Evolutionary conservation across 1,140 invertebrate genomes (phyloP).

Genomic region (Leptopilina clavipes): DNA sequence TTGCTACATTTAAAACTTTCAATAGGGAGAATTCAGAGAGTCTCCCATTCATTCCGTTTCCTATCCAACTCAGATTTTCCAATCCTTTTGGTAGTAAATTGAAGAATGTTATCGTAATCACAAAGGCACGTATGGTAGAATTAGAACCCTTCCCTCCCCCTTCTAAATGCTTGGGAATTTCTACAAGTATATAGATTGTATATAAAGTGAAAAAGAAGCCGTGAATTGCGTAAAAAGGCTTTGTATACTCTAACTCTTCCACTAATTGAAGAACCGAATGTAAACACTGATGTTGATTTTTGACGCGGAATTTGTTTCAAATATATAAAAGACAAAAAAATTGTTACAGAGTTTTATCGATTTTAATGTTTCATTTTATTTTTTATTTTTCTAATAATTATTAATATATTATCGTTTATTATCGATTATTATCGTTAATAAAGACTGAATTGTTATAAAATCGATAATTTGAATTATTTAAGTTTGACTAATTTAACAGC

Average conservation of each 20-base stretch:
- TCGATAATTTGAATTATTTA: too few relatives aligned
- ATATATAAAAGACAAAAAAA: background rate
- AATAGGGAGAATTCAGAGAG: background rate
- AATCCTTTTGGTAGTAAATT: constrained; percentile 10
- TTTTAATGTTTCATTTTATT: too few relatives aligned
- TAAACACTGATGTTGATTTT: background rate
- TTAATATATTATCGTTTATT: too few relatives aligned
- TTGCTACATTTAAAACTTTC: background rate
- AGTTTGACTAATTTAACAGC: too few relatives aligned
- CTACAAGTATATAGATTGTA: too few relatives aligned
- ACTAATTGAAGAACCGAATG: constrained; percentile 6
- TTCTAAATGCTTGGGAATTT: constrained; percentile 7
- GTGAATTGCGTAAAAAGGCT: background rate
- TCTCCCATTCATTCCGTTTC: constrained; percentile 1
- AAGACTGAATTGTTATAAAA: too few relatives aligned
- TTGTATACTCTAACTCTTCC: background rate
- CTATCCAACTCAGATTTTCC: constrained; percentile 12
- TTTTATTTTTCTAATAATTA: too few relatives aligned
- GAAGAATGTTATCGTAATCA: constrained; percentile 15
- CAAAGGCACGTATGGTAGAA: background rate
- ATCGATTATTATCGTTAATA: too few relatives aligned
- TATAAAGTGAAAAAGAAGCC: background rate
- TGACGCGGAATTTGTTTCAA: background rate
- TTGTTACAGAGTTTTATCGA: too few relatives aligned
- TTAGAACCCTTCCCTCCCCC: background rate